These are phyloP conservation scores for Mus spicilegus DNA, from an alignment of 2,113 vertebrate genomes.

Conservation along the genomic window DNA sequence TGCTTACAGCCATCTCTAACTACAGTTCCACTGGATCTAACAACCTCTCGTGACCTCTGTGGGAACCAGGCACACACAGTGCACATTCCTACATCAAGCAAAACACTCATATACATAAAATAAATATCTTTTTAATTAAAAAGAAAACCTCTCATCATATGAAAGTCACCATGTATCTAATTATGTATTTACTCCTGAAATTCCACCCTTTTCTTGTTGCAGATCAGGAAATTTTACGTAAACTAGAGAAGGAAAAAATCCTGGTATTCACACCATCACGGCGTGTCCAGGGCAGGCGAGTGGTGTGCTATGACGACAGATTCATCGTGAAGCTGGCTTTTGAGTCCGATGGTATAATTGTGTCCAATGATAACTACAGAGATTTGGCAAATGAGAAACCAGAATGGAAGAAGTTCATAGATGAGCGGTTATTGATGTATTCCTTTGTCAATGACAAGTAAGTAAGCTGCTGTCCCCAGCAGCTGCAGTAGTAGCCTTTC, in stretches of 20 bases:
- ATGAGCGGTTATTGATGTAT: constrained; percentile 98
- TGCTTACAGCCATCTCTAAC: neutral
- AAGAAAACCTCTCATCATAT: neutral
- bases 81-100: neutral
- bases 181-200: neutral
- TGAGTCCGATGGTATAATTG: constrained; percentile 97
- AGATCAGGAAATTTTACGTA: constrained; percentile 97
- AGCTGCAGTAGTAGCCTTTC: neutral
- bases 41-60: neutral
- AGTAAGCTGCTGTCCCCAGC: constrained; percentile 71
- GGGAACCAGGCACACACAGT: neutral
- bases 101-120: neutral
- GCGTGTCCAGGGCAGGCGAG: constrained; percentile 95
- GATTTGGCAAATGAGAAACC: constrained; percentile 98
- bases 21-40: neutral
- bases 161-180: neutral
- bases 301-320: constrained; percentile 98
- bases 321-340: constrained; percentile 98
- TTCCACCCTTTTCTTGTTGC: constrained; percentile 58
- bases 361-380: constrained; percentile 99
- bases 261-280: constrained; percentile 97
- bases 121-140: neutral
- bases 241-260: constrained; percentile 97
- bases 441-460: constrained; percentile 99
- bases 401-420: constrained; percentile 99